phyloP scores from a whole-genome alignment of 2,888 invertebrate genomes.

The Tachina fera region DNA sequence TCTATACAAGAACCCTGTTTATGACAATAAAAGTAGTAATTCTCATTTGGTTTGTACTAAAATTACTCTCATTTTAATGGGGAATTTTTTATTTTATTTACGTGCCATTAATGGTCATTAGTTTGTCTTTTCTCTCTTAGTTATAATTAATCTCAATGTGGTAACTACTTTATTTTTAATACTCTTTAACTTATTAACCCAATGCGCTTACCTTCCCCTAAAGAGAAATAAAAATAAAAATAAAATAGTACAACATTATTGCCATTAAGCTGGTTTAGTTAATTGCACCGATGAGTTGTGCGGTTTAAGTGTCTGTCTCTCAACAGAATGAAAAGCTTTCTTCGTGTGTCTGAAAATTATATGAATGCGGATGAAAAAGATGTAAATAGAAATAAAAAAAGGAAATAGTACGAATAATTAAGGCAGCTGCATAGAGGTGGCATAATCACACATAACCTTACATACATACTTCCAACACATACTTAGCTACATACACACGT shows the following conservation, averaged over 20 bases:
- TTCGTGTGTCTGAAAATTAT: conserved; percentile 32
- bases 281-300: conserved; percentile 68
- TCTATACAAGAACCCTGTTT: no score
- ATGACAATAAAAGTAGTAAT: no score
- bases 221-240: not conserved
- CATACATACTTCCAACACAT: not conserved
- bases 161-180: not conserved
- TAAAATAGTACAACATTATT: conserved; percentile 25
- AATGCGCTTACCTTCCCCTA: conserved; percentile 19
- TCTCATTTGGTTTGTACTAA: no score
- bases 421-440: conserved; percentile 16
- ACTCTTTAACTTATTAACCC: not conserved
- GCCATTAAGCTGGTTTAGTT: conserved; percentile 65
- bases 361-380: conserved; percentile 33
- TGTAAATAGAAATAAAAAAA: conserved; percentile 19
- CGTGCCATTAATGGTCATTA: no score
- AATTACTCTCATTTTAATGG: no score
- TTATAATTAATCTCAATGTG: not conserved
- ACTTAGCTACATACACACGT: not conserved
- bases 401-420: conserved; percentile 37
- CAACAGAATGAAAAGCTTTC: conserved; percentile 20
- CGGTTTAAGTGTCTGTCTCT: conserved; percentile 52
- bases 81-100: no score
- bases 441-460: not conserved
- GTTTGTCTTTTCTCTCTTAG: no score